Conservation (phyloP, 2,888 invertebrate species). For the Lymantria monacha region DNA sequence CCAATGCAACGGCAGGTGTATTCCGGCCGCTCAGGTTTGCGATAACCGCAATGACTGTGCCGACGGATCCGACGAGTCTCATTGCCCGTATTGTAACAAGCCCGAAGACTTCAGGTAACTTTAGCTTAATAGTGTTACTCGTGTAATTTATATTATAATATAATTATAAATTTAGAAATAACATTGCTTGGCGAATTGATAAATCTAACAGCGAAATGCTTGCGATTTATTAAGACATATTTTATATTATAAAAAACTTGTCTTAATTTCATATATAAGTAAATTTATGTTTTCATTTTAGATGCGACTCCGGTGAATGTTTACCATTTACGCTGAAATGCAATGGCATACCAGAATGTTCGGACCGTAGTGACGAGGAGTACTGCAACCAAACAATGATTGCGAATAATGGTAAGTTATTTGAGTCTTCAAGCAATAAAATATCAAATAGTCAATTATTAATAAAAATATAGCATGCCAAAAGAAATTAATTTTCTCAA, state of each 20-base stretch:
- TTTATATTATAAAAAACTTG: background rate
- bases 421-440: too few relatives aligned
- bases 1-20: slow-evolving; percentile 82
- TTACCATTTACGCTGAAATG: slow-evolving; percentile 70
- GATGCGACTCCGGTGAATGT: slow-evolving; percentile 75
- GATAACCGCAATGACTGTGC: slow-evolving; percentile 81
- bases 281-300: slow-evolving; percentile 44
- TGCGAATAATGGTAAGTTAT: slow-evolving; percentile 42
- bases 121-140: slow-evolving; percentile 6
- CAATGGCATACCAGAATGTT: slow-evolving; percentile 82
- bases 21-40: slow-evolving; percentile 82
- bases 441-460: too few relatives aligned
- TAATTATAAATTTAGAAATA: slow-evolving; percentile 3
- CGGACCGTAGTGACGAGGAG: slow-evolving; percentile 81
- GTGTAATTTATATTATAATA: background rate
- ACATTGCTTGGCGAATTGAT: slow-evolving; percentile 11
- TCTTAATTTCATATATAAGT: slow-evolving; percentile 9
- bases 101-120: slow-evolving; percentile 69
- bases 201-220: slow-evolving; percentile 14
- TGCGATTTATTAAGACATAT: slow-evolving; percentile 8
- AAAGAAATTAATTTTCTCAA: too few relatives aligned
- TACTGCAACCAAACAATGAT: slow-evolving; percentile 69
- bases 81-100: slow-evolving; percentile 57
- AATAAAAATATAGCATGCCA: too few relatives aligned
- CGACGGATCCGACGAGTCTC: slow-evolving; percentile 82